phyloP scores from a whole-genome alignment of 2,888 invertebrate species.

The Temnothorax rugatulus region DNA sequence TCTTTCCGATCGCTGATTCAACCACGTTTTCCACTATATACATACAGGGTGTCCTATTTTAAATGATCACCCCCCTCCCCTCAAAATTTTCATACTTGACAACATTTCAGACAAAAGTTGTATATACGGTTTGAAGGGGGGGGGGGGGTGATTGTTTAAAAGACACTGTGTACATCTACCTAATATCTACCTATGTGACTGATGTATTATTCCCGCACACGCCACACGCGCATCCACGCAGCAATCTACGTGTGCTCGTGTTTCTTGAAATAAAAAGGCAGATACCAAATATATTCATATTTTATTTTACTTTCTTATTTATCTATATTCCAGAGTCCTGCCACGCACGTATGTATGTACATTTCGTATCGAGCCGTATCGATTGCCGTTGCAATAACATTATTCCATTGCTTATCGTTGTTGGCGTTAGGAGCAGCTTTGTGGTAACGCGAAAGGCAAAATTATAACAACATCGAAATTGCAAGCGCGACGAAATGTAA shows the following conservation, averaged over 20 bases:
- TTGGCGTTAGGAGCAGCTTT: too few species aligned
- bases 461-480: neutral
- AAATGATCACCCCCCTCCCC: too few species aligned
- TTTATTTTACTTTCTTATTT: neutral
- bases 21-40: neutral
- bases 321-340: neutral
- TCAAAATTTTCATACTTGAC: too few species aligned
- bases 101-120: too few species aligned
- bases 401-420: neutral
- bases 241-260: neutral
- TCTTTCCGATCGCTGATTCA: neutral
- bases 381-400: neutral
- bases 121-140: too few species aligned
- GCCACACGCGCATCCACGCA: too few species aligned
- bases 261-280: slow-evolving; percentile 1
- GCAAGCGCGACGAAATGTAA: neutral
- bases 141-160: too few species aligned
- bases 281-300: neutral
- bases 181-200: neutral
- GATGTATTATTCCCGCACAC: neutral
- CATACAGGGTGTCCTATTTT: neutral
- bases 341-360: neutral
- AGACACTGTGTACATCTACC: too few species aligned
- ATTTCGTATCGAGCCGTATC: too few species aligned
- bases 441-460: neutral